Conservation (phyloP, 2,797 vertebrate genomes). For the Micrastur ruficollis region DNA sequence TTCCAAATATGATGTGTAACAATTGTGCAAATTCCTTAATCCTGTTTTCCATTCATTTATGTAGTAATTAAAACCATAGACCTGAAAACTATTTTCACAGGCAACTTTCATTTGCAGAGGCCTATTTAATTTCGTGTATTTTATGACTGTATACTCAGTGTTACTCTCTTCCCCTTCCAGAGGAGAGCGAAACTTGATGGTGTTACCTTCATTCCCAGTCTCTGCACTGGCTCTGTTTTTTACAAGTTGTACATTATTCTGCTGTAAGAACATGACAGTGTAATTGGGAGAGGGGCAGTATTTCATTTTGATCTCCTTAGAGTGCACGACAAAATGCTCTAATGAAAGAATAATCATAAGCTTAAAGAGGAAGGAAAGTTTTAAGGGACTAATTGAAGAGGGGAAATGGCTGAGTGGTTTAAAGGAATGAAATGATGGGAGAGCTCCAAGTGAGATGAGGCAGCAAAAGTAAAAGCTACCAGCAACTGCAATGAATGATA, state of each 20-base stretch:
- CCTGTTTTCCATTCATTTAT: constrained; percentile 39
- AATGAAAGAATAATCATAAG: constrained; percentile 8
- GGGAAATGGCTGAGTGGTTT: constrained; percentile 12
- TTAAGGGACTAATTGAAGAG: constrained; percentile 40
- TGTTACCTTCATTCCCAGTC: neutral
- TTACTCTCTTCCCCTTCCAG: neutral
- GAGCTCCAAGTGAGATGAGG: constrained; percentile 26
- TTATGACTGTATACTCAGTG: neutral
- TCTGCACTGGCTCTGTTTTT: neutral
- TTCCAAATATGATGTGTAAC: constrained; percentile 20
- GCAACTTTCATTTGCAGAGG: constrained; percentile 16
- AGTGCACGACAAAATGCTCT: constrained; percentile 5
- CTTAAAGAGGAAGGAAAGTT: constrained; percentile 4
- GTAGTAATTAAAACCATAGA: constrained; percentile 46
- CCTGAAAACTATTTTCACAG: neutral
- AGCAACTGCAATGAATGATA: neutral
- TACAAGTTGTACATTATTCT: neutral
- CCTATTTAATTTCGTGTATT: neutral
- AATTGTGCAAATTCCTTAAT: constrained; percentile 49
- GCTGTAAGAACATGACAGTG: neutral
- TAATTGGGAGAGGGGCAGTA: neutral
- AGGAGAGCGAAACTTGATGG: neutral
- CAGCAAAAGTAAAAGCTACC: constrained; percentile 18
- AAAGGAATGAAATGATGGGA: constrained; percentile 31
- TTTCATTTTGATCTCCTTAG: neutral